phyloP scores from a whole-genome alignment of 2,888 invertebrate genomes.

The Podabrus alpinus region DNA sequence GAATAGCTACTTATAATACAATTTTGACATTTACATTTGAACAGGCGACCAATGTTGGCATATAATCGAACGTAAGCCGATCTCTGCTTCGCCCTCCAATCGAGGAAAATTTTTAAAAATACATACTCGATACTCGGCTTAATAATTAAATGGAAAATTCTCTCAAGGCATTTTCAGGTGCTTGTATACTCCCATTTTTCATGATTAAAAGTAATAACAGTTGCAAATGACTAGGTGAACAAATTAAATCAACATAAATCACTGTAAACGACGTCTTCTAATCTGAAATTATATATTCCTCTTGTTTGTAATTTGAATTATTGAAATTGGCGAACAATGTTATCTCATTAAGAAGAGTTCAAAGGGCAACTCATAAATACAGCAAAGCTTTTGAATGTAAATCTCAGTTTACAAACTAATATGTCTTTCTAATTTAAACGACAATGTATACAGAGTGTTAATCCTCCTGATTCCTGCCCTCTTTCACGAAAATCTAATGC shows the following conservation, averaged over 20 bases:
- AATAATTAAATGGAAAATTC: background rate
- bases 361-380: background rate
- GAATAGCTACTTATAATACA: too few relatives aligned
- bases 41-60: too few relatives aligned
- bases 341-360: background rate
- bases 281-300: background rate
- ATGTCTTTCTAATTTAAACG: background rate
- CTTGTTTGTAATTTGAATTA: background rate
- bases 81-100: too few relatives aligned
- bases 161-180: background rate
- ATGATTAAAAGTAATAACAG: background rate
- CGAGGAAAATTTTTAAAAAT: too few relatives aligned
- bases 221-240: background rate
- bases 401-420: background rate
- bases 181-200: background rate
- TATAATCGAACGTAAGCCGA: too few relatives aligned
- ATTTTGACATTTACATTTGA: too few relatives aligned
- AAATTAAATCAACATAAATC: background rate
- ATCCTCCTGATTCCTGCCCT: background rate
- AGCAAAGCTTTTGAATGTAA: background rate
- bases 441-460: background rate
- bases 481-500: background rate
- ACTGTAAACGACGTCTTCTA: background rate
- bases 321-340: background rate
- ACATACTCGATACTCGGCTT: too few relatives aligned